phyloP scores from a whole-genome alignment of 2,888 invertebrate species.

The Eustalomyia histrio region DNA sequence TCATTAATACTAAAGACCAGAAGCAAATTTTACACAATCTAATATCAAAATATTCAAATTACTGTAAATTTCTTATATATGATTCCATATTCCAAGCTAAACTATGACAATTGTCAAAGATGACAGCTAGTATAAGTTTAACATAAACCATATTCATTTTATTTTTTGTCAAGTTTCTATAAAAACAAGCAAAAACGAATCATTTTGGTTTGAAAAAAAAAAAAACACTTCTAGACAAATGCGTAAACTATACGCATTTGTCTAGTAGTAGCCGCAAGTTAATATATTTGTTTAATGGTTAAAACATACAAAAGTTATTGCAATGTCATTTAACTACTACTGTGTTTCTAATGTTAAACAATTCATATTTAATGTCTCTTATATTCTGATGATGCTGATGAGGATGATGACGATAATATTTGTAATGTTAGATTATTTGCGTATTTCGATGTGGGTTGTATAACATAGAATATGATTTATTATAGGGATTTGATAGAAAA shows the following conservation, averaged over 20 bases:
- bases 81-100: neutral
- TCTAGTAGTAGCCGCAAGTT: neutral
- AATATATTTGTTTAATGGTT: neutral
- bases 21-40: no score
- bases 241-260: neutral
- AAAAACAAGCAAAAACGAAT: neutral
- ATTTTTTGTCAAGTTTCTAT: neutral
- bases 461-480: neutral
- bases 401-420: neutral
- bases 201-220: neutral
- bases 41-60: neutral
- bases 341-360: neutral
- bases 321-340: constrained; percentile 19
- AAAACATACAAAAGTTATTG: neutral
- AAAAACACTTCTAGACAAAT: neutral
- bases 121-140: constrained; percentile 21
- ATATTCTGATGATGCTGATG: neutral
- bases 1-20: no score
- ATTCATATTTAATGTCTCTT: neutral
- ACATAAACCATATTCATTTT: constrained; percentile 4
- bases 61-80: neutral
- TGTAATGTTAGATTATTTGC: neutral
- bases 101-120: constrained; percentile 19
- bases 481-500: neutral
- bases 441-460: neutral